Base-by-base conservation (phyloP, 1,140 invertebrate genomes). In the Drosophila parabipectinata region DNA sequence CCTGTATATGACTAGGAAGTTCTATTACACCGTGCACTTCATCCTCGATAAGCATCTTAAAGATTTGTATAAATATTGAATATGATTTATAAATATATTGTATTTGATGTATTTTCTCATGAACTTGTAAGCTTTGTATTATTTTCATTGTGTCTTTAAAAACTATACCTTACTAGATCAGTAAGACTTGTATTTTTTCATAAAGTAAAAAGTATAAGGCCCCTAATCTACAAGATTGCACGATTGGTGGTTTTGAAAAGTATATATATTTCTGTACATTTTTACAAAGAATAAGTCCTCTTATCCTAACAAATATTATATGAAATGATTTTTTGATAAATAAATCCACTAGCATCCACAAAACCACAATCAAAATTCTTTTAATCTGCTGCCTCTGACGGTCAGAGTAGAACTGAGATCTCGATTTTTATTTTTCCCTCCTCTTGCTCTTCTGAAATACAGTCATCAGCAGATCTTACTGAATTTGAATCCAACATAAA, bases 21-120 rank as follows among this genome's bases (percentile, higher is more conserved):
- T 64, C 52, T 12, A 90, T 79, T 1, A 71, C 63, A 14, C 89
- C 89, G 56, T 88, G 71, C 10, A 90, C 68, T 24, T 72, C 77
- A 61, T 90, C 89, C 4, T 84, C 58, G 44, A 87, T 54, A 0
- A 82, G 59, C 60, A 81, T 63, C 82, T 85, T 14, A 39, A 47
- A 21, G 5, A 7, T 10, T 37, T 15, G 8, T 14, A 14, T n/a
- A 28, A 28, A 28, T 6, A 28, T 28, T 7, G 5, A 28, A 7
- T 28, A 28, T 28, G 26, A 0, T 28, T 28, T 28, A 1, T 10
- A 10, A 34, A 34, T 34, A 34, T 34, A 34, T 34, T 34, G 3
- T 10, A 34, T 34, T 28, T 28, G 5, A 28, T 28, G 26, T 21
- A 21, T 21, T 21, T 21, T 21, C 21, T 1, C 26, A 6, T 7